Conservation (phyloP, 2,113 vertebrate species). For the Cariama cristata region DNA sequence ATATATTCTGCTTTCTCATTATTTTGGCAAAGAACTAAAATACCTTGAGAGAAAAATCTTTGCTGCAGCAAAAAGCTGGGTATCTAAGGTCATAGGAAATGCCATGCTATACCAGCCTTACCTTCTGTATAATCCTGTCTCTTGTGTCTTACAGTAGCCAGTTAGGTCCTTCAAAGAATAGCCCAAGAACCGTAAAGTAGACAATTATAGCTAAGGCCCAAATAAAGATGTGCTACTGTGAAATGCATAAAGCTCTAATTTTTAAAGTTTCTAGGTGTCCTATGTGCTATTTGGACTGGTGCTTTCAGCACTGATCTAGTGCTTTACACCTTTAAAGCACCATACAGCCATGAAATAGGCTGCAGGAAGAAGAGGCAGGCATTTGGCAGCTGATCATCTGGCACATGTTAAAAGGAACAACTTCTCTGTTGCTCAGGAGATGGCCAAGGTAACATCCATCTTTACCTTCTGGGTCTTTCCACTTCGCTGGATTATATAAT, state of each 20-base stretch:
- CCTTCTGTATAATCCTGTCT: fast-evolving
- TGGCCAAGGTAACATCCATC: not conserved
- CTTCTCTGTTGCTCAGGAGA: not conserved
- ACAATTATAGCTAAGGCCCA: not conserved
- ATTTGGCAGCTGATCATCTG: not conserved
- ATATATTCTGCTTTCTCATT: not conserved
- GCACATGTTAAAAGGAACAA: not conserved
- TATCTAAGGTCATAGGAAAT: not conserved
- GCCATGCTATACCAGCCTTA: not conserved
- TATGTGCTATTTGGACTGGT: not conserved
- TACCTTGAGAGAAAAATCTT: not conserved
- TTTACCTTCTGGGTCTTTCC: not conserved
- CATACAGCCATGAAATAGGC: not conserved
- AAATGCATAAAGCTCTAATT: not conserved
- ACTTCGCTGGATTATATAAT: not conserved
- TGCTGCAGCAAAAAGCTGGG: not conserved
- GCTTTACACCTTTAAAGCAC: not conserved
- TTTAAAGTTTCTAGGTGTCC: not conserved
- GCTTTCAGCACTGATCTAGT: not conserved
- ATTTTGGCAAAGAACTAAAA: not conserved
- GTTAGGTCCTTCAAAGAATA: not conserved
- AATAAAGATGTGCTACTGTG: not conserved
- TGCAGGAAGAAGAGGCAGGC: not conserved
- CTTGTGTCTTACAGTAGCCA: not conserved
- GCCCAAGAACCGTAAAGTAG: not conserved